phyloP scores from a whole-genome alignment of 2,888 invertebrate species.

The Tetragnatha montana region DNA sequence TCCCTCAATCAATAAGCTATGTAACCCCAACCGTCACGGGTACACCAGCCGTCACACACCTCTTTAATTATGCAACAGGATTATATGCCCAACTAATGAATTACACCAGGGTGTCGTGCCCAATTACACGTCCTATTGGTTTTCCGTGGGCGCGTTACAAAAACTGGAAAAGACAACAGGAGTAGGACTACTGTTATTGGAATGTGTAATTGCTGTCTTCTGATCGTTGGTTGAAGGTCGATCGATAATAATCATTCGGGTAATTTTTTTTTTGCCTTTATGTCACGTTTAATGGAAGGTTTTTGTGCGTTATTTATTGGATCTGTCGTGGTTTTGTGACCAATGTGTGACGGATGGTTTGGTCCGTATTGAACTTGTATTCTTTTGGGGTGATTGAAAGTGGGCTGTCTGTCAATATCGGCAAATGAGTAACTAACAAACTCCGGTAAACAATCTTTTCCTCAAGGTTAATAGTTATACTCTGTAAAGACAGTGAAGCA shows the following conservation, averaged over 20 bases:
- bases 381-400: background rate
- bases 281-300: background rate
- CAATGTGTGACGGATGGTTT: background rate
- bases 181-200: background rate
- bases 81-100: conserved; percentile 31
- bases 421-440: too few relatives aligned
- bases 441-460: too few relatives aligned
- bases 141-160: background rate
- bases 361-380: background rate
- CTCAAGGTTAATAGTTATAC: too few relatives aligned
- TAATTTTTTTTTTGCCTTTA: background rate
- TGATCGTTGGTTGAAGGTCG: conserved; percentile 14
- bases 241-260: background rate
- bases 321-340: background rate
- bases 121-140: conserved; percentile 40
- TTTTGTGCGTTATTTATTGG: background rate
- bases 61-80: conserved; percentile 32
- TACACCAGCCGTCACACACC: background rate
- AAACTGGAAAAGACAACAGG: background rate
- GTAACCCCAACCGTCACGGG: background rate
- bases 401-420: too few relatives aligned
- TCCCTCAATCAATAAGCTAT: conserved; percentile 23
- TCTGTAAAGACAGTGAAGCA: too few relatives aligned
- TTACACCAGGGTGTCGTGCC: conserved; percentile 43
- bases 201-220: conserved; percentile 7